phyloP scores from a whole-genome alignment of 2,888 invertebrate species.

The Abrostola tripartita region DNA sequence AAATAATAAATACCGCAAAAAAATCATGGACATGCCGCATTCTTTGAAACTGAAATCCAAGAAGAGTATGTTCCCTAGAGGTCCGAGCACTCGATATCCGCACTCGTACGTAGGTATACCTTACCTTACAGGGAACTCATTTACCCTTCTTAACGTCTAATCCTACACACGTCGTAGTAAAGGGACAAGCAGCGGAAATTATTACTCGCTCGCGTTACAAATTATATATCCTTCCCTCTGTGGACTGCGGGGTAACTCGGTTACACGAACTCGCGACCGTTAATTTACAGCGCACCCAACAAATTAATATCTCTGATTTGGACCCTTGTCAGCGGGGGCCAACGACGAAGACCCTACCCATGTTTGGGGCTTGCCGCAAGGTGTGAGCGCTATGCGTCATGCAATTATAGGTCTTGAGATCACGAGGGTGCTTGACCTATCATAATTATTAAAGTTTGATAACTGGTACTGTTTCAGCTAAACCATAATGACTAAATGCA shows the following conservation, averaged over 20 bases:
- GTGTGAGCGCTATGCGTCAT: constrained; percentile 32
- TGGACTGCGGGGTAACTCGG: constrained; percentile 75
- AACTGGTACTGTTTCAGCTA: too few relatives aligned
- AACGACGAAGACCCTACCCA: constrained; percentile 62
- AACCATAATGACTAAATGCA: too few relatives aligned
- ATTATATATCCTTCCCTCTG: constrained; percentile 70
- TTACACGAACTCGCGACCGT: constrained; percentile 80
- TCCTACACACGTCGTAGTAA: constrained; percentile 63
- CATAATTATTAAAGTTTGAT: too few relatives aligned
- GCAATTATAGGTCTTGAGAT: constrained; percentile 28
- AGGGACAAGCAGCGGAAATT: constrained; percentile 73
- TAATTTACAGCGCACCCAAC: constrained; percentile 85
- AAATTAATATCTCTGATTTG: constrained; percentile 87
- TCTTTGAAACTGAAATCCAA: constrained; percentile 8
- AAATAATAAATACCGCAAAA: constrained; percentile 33
- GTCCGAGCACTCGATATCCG: constrained; percentile 28
- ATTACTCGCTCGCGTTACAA: constrained; percentile 81
- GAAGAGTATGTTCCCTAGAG: constrained; percentile 22
- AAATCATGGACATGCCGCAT: constrained; percentile 28
- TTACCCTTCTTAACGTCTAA: constrained; percentile 59
- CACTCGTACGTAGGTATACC: constrained; percentile 13
- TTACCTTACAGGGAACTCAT: constrained; percentile 34
- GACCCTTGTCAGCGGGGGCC: constrained; percentile 83
- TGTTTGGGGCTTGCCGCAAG: constrained; percentile 58
- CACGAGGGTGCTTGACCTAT: neutral